Base-by-base conservation (phyloP, 2,888 invertebrate species). In the Hipparchia semele region DNA sequence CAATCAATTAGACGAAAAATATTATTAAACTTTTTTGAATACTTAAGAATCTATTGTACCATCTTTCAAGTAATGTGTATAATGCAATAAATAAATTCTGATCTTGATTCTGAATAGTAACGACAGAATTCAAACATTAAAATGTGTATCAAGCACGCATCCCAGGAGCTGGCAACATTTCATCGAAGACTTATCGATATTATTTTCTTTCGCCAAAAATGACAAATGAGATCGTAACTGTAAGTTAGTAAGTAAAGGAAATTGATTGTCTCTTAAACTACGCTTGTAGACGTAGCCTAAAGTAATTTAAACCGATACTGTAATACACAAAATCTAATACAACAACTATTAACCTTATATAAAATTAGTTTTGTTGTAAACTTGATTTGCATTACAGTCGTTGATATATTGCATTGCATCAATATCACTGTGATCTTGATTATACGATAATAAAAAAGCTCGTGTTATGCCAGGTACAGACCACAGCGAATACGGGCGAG, bases 131-230 rank as follows among this genome's bases (percentile, higher is more conserved):
- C 23, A 23, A 23, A 23, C 23, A 23, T 23, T 23, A 23, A 23
- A 23, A 58, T 23, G 2, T 33, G 7, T 23, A n/a, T 33, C 6
- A 3, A 23, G 3, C 12, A 59, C 9, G 33, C 23, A 33, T 59
- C 33, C 59, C 64, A 76, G 89, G 90, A 90, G 89, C 85, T 88
- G 87, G 91, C 90, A 90, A 91, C 90, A 90, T 88, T 89, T 85
- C 80, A 81, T 56, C 39, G 59, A 60, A 53, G 13, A 60, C 49
- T 49, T 49, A 49, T 8, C 39, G 79, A 82, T 83, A 58, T 51
- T 79, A 80, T 82, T 81, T 84, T 80, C 75, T 74, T 81, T 75
- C 76, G 77, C 82, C 80, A 83, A 39, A 39, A 39, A 39, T 39
- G 39, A 39, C 80, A 80, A 85, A 80, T 90, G 91, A 92, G 90